Conservation (phyloP, 2,113 vertebrate genomes). For the Cacatua alba region DNA sequence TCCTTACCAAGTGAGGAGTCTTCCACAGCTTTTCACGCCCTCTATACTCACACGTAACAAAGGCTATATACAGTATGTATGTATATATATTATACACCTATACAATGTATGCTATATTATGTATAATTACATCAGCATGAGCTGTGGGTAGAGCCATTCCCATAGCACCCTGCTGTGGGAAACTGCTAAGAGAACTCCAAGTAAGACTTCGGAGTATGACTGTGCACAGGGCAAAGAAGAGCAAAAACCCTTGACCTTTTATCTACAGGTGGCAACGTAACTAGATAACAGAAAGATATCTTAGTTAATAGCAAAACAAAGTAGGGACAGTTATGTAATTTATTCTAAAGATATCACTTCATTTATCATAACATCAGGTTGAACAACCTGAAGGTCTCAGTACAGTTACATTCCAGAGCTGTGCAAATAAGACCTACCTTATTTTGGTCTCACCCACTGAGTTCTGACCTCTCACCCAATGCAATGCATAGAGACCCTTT, state of each 20-base stretch:
- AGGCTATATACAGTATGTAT: neutral
- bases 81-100: too few species aligned
- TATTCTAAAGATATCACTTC: neutral
- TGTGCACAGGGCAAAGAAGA: neutral
- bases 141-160: neutral
- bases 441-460: neutral
- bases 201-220: neutral
- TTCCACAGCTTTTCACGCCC: neutral
- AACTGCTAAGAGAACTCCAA: neutral
- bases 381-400: neutral
- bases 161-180: neutral
- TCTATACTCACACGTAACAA: neutral
- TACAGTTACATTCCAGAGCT: neutral
- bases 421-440: neutral
- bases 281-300: neutral
- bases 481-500: neutral
- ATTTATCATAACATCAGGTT: neutral
- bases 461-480: neutral
- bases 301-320: neutral
- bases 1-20: neutral
- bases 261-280: neutral
- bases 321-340: neutral
- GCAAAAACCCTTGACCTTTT: neutral
- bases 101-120: too few species aligned
- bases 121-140: neutral